These are phyloP conservation scores for Cheirogaleus medius DNA, from an alignment of 2,113 vertebrate genomes.

Conservation along the genomic window DNA sequence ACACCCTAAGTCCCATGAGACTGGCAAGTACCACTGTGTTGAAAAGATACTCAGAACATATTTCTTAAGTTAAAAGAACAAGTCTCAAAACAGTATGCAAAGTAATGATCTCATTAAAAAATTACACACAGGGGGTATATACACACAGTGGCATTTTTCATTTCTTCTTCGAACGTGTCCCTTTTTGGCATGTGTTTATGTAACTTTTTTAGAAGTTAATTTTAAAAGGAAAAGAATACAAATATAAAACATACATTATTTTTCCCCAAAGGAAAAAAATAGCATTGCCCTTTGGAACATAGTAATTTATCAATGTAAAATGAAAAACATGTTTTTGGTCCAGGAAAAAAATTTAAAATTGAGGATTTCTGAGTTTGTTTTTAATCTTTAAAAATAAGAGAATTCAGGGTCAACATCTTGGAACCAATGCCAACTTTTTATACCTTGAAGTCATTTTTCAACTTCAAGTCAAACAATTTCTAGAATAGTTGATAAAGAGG, in stretches of 20 bases:
- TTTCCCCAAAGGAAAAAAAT: background rate
- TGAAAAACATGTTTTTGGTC: background rate
- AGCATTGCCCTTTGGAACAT: background rate
- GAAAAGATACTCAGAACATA: background rate
- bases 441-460: background rate
- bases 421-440: background rate
- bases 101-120: background rate
- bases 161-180: background rate
- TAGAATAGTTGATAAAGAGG: background rate
- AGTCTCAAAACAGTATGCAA: background rate
- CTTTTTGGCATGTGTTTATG: background rate
- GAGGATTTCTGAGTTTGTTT: background rate
- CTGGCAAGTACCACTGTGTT: background rate
- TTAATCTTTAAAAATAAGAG: slow-evolving; percentile 39
- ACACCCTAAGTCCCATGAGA: background rate
- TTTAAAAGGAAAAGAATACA: background rate
- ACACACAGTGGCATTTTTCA: background rate
- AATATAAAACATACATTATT: background rate
- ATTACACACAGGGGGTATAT: background rate
- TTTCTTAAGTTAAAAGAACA: background rate
- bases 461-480: background rate
- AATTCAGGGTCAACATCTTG: background rate
- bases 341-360: slow-evolving; percentile 21
- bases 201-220: background rate
- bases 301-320: slow-evolving; percentile 43